These are phyloP conservation scores for Noctua janthina DNA, from an alignment of 2,888 invertebrate species.

Conservation along the genomic window DNA sequence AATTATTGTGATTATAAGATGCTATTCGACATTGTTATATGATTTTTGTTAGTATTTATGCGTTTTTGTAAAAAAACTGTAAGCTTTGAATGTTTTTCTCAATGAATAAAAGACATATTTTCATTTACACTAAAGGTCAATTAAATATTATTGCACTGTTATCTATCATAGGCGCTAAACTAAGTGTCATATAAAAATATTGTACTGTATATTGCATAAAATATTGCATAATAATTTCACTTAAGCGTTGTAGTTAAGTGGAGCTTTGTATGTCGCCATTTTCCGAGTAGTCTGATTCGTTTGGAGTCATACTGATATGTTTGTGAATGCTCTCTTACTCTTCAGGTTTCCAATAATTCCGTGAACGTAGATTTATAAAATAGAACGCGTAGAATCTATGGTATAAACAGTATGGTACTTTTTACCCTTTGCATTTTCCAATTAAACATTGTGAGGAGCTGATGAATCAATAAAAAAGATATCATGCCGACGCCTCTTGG, in stretches of 20 bases:
- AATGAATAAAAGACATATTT: not conserved
- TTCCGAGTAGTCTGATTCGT: not conserved
- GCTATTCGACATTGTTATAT: no score
- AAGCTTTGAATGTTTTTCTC: not conserved
- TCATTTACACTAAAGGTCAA: not conserved
- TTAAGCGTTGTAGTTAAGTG: not conserved
- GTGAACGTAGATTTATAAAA: not conserved
- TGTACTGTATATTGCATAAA: not conserved
- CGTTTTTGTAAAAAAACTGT: no score
- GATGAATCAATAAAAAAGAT: slow-evolving; percentile 60
- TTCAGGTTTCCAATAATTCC: not conserved
- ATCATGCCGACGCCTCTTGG: slow-evolving; percentile 68
- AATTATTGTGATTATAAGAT: no score
- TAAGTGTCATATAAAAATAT: not conserved
- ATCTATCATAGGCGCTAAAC: not conserved
- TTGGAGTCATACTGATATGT: not conserved
- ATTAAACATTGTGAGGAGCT: not conserved
- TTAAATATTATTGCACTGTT: not conserved
- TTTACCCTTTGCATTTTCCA: not conserved
- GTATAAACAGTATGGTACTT: not conserved
- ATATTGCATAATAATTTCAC: not conserved
- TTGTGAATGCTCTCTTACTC: not conserved
- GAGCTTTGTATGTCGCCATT: not conserved
- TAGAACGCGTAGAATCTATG: not conserved
- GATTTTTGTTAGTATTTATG: no score